A percentile compares a stretch with the other conserved stretches of the same genome.
These are phyloP conservation scores for Pangasius larnaudii DNA, from an alignment of 2,797 vertebrate species.

Conservation along the genomic window DNA sequence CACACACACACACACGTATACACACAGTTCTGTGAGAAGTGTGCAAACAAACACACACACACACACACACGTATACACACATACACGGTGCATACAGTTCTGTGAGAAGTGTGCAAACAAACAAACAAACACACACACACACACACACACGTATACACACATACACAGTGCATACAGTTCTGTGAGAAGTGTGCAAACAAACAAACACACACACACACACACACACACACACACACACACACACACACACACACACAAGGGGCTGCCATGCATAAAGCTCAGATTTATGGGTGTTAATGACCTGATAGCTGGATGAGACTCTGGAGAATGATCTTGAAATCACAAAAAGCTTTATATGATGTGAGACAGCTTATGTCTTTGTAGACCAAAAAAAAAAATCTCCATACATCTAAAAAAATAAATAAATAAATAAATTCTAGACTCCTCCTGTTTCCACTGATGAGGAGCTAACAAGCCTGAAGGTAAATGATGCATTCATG, in stretches of 20 bases:
- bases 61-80: constrained; percentile 7
- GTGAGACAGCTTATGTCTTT: constrained; percentile 1
- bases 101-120: not conserved
- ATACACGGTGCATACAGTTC: not conserved
- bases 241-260: constrained; percentile 56
- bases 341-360: constrained; percentile 66
- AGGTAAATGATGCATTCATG: not conserved
- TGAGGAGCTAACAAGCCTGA: not conserved
- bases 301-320: constrained; percentile 72
- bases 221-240: constrained; percentile 14
- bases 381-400: not conserved
- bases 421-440: no score
- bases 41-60: not conserved
- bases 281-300: constrained; percentile 74
- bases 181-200: not conserved
- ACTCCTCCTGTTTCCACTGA: not conserved
- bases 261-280: constrained; percentile 70
- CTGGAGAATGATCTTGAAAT: constrained; percentile 78
- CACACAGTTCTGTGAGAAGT: not conserved
- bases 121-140: constrained; percentile 7
- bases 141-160: constrained; percentile 44
- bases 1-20: constrained; percentile 11
- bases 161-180: constrained; percentile 44
- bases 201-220: no score
- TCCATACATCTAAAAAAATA: not conserved